These are phyloP conservation scores for Halcyon malimbica DNA, from an alignment of 2,113 vertebrate species.

Conservation along the genomic window DNA sequence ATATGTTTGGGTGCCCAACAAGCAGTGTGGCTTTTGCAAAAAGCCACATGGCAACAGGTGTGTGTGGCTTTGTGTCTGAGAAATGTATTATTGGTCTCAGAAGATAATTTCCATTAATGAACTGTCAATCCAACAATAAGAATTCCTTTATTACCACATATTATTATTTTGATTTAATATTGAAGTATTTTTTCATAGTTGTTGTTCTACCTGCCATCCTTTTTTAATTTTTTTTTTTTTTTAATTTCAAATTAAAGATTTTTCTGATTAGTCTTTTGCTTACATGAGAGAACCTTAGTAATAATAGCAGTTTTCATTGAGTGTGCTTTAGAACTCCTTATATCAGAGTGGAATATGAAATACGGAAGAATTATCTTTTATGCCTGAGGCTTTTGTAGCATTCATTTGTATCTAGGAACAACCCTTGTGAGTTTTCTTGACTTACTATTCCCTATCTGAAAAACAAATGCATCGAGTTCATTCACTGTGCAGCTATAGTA, in stretches of 20 bases:
- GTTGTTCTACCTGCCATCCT: background rate
- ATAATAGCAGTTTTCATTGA: background rate
- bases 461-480: background rate
- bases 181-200: background rate
- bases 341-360: background rate
- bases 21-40: conserved; percentile 93
- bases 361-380: background rate
- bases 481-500: background rate
- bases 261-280: background rate
- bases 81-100: background rate
- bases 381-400: background rate
- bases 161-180: background rate
- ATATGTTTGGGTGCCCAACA: conserved; percentile 88
- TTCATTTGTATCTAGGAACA: background rate
- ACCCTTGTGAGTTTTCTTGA: background rate
- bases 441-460: background rate
- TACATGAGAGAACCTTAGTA: background rate
- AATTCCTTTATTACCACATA: background rate
- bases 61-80: conserved; percentile 63
- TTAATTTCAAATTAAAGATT: background rate
- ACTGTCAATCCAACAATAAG: background rate
- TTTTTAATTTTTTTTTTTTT: background rate
- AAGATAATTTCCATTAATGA: background rate
- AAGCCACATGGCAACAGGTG: conserved; percentile 95
- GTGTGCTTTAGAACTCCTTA: background rate